phyloP scores from a whole-genome alignment of 2,888 invertebrate species.

The Tetrapedia diversipes region DNA sequence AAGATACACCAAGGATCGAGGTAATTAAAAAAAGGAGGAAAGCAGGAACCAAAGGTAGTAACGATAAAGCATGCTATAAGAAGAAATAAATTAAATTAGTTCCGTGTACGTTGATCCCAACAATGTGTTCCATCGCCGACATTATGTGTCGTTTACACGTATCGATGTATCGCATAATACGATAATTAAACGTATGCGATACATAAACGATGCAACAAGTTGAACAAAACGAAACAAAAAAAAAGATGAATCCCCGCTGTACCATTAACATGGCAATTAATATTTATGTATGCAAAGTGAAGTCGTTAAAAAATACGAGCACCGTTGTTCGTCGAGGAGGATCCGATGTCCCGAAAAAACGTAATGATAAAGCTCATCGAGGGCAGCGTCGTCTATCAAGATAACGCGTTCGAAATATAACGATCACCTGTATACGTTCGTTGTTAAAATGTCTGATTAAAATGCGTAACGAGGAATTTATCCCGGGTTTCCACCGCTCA shows the following conservation, averaged over 20 bases:
- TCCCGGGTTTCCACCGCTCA: slow-evolving; percentile 2
- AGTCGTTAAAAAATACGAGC: background rate
- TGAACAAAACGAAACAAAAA: too few relatives aligned
- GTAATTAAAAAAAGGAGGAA: background rate
- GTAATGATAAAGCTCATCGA: slow-evolving; percentile 43
- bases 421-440: background rate
- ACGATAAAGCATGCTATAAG: too few relatives aligned
- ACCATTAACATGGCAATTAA: slow-evolving; percentile 1
- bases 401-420: slow-evolving; percentile 18
- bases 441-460: slow-evolving; percentile 14
- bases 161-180: too few relatives aligned
- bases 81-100: too few relatives aligned
- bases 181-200: background rate
- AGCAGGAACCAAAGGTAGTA: background rate
- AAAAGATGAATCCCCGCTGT: background rate
- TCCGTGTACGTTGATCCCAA: too few relatives aligned
- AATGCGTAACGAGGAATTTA: slow-evolving; percentile 21
- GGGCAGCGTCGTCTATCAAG: slow-evolving; percentile 30
- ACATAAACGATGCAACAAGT: background rate
- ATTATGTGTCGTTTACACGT: background rate
- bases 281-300: background rate
- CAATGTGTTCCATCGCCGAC: too few relatives aligned
- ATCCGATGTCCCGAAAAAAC: background rate
- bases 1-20: too few relatives aligned
- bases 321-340: background rate